Evolutionary conservation across 2,113 vertebrate genomes (phyloP).

Genomic region (Pterocles burchelli): DNA sequence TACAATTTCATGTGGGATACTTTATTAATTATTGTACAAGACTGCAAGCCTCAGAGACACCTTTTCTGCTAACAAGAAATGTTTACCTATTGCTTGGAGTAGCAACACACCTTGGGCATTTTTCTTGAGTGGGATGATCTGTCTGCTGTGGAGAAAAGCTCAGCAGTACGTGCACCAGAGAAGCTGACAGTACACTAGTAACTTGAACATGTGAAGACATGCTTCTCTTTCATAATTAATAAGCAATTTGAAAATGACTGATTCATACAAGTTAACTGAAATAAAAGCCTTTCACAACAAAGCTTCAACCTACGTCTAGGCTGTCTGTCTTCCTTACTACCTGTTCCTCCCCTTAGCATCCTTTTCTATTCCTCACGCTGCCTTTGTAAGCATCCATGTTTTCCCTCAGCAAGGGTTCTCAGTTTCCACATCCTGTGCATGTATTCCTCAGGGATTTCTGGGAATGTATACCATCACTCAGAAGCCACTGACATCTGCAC

Average conservation of each 20-base stretch:
- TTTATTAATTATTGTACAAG: background rate
- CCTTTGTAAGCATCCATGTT: background rate
- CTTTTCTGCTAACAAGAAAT: background rate
- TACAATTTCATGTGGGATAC: background rate
- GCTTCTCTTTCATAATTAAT: background rate
- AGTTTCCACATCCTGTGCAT: background rate
- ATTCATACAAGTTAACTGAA: slow-evolving; percentile 4
- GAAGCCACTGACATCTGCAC: background rate
- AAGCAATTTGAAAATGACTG: background rate
- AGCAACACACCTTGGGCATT: background rate
- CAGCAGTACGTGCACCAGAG: background rate
- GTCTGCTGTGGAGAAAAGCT: background rate
- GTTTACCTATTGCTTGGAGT: background rate
- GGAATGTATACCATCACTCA: background rate
- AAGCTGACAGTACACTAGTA: background rate
- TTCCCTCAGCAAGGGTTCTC: background rate
- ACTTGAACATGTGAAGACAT: background rate
- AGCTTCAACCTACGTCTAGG: background rate
- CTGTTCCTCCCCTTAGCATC: background rate
- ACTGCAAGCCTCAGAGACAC: background rate
- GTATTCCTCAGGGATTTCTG: background rate
- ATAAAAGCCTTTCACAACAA: background rate
- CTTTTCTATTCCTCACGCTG: background rate
- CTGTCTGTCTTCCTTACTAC: background rate
- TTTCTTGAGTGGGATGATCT: background rate